phyloP scores from a whole-genome alignment of 2,113 vertebrate genomes.

The Damaliscus lunatus region DNA sequence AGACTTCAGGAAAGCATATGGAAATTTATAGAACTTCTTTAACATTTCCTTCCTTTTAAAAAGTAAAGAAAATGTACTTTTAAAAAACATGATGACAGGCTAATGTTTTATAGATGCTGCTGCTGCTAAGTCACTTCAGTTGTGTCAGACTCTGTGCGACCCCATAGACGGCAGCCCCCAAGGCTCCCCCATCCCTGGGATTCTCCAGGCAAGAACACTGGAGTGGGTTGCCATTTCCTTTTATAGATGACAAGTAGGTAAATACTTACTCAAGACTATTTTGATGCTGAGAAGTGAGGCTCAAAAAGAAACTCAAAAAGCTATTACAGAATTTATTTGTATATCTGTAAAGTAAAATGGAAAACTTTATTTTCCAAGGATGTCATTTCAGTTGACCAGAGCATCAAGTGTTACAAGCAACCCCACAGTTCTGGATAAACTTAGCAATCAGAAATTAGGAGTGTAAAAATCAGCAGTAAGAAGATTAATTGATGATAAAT shows the following conservation, averaged over 20 bases:
- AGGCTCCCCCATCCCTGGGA: too few relatives aligned
- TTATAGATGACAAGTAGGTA: conserved; percentile 5
- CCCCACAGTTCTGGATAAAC: not conserved
- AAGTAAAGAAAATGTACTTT: conserved; percentile 19
- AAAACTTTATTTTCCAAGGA: not conserved
- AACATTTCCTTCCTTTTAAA: not conserved
- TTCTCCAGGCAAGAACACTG: too few relatives aligned
- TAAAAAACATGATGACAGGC: not conserved
- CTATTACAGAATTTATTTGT: not conserved
- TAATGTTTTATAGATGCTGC: not conserved
- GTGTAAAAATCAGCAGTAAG: not conserved
- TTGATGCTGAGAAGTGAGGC: not conserved
- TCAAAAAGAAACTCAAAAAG: not conserved
- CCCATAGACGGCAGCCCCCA: too few relatives aligned
- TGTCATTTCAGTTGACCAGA: conserved; percentile 1
- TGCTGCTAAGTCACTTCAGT: too few relatives aligned
- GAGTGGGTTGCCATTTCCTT: not conserved
- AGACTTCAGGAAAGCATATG: not conserved
- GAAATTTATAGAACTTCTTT: not conserved
- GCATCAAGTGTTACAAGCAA: not conserved
- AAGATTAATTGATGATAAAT: not conserved
- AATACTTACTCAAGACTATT: not conserved
- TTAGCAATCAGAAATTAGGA: not conserved
- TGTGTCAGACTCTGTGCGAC: too few relatives aligned
- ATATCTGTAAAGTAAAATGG: conserved; percentile 4